Evolutionary conservation across 2,113 vertebrate genomes (phyloP), one percentile per base, ranked within the genome.

Genomic region (Numida meleagris): DNA sequence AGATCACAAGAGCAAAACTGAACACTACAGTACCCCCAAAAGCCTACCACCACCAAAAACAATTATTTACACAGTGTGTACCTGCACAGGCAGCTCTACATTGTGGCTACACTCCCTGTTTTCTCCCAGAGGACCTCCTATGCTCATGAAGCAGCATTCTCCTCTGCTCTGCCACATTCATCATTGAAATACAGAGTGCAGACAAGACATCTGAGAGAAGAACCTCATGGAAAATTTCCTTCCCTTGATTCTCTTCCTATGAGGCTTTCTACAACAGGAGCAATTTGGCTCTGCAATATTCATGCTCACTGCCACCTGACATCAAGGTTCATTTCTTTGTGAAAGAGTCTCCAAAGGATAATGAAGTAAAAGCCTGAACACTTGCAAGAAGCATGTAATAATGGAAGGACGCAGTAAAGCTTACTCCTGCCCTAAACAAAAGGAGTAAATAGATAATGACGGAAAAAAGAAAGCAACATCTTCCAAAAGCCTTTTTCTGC

Each of bases 311-410:
- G 58, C 45, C 93, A 91, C 76, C 82, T 88, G 89, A 96, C 85
- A 96, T 94, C 75, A 93, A 95, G 79, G 93, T 88, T 91, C 91
- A 89, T 83, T 94, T 95, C 79, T 92, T 76, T 53, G 72, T 82
- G 61, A 91, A 93, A 91, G 78, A 82, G 78, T 83, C 94, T 93
- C 91, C 46, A 82, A 96, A 94, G 89, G 63, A 87, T 85, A 94
- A 96, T 92, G 87, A 94, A 94, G 67, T 58, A 76, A 88, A 95
- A 93, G 77, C 74, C 86, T 81, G 77, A 90, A 87, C 62, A 70
- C 86, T 88, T 90, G 53, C 85, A 96, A 83, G 82, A 63, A 90
- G 48, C 81, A 86, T 72, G 77, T 57, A 86, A 88, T 87, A 96
- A 84, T 40, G 65, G 12, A 7, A 65, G 83, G 70, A 86, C 86